Conservation (phyloP, 2,888 invertebrate species). For the Synanthedon tipuliformis region DNA sequence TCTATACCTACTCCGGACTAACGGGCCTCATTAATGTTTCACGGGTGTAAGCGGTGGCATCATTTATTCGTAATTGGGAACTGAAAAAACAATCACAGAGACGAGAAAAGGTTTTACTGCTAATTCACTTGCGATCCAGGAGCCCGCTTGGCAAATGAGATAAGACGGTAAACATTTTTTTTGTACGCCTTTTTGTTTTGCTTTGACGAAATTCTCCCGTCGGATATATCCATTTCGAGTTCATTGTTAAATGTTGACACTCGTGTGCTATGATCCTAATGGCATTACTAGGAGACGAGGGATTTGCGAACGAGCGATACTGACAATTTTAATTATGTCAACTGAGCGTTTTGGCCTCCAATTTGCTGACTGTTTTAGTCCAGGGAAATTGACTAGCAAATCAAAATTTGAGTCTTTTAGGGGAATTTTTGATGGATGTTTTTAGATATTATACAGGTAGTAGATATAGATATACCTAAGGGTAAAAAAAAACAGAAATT, state of each 20-base stretch:
- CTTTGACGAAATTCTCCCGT: slow-evolving; percentile 1
- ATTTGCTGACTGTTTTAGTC: not conserved
- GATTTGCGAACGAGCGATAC: not conserved
- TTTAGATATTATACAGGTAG: too few species aligned
- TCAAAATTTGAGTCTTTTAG: too few species aligned
- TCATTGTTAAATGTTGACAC: slow-evolving; percentile 3
- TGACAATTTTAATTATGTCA: not conserved
- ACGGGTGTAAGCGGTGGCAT: slow-evolving; percentile 41
- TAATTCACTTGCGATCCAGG: slow-evolving; percentile 25
- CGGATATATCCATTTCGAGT: slow-evolving; percentile 1
- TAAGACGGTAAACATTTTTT: slow-evolving; percentile 10
- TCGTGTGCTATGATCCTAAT: not conserved
- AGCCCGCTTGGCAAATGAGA: slow-evolving; percentile 31
- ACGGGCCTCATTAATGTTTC: slow-evolving; percentile 57
- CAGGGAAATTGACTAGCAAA: too few species aligned
- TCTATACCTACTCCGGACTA: slow-evolving; percentile 20
- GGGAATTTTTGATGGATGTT: too few species aligned
- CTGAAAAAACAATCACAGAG: slow-evolving; percentile 50
- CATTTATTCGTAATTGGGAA: slow-evolving; percentile 54
- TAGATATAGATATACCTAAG: too few species aligned
- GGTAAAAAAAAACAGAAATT: too few species aligned
- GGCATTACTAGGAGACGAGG: not conserved
- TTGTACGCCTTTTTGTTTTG: slow-evolving; percentile 3
- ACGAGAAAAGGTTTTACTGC: slow-evolving; percentile 38
- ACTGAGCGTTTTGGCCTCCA: not conserved